phyloP scores from a whole-genome alignment of 2,797 vertebrate species.

The Glyptemys insculpta region DNA sequence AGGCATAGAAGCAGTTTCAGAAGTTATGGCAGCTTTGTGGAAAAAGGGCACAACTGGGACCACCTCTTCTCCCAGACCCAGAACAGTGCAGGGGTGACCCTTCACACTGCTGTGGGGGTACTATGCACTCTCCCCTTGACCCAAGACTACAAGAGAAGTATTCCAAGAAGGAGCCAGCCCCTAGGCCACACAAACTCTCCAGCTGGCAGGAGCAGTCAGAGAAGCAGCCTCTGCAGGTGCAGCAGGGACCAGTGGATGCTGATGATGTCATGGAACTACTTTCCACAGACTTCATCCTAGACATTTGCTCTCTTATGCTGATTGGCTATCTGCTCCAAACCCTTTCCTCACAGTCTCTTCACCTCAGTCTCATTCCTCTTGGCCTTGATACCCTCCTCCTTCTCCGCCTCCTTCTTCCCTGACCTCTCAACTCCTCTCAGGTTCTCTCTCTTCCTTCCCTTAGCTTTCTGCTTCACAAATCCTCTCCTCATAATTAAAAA shows the following conservation, averaged over 20 bases:
- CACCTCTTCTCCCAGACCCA: not conserved
- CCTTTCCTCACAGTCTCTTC: not conserved
- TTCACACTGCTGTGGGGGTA: not conserved
- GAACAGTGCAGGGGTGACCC: not conserved
- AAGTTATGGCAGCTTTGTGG: not conserved
- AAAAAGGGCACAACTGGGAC: too few species aligned
- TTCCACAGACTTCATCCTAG: not conserved
- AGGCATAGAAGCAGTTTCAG: too few species aligned
- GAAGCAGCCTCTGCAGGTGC: not conserved
- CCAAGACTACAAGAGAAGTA: not conserved
- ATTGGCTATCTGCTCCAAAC: not conserved
- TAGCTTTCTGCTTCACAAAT: not conserved
- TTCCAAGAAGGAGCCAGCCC: not conserved
- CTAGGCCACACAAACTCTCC: not conserved
- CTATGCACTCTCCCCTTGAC: not conserved
- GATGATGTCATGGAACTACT: not conserved
- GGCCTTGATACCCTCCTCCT: not conserved
- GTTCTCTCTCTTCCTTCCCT: not conserved
- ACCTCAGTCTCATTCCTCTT: not conserved
- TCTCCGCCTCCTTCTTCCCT: not conserved
- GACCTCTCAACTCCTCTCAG: not conserved
- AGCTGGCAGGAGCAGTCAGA: not conserved
- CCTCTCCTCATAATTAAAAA: not conserved
- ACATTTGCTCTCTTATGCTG: not conserved
- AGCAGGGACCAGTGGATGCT: not conserved